phyloP scores from a whole-genome alignment of 1,140 invertebrate species.

The Cydia strobilella region DNA sequence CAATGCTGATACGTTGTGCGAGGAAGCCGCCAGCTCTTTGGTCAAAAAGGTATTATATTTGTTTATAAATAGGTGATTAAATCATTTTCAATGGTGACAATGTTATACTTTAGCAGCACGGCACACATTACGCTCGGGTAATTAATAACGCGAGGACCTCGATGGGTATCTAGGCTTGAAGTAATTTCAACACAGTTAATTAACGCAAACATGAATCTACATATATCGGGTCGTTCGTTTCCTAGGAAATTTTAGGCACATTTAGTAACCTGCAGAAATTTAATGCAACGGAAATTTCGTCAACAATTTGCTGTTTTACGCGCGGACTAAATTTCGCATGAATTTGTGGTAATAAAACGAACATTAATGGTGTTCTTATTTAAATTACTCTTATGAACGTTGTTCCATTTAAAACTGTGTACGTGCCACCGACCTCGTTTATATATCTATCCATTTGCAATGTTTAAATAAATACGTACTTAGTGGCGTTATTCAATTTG shows the following conservation, averaged over 20 bases:
- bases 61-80: neutral
- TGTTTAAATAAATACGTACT: neutral
- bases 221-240: neutral
- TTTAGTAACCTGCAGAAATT: conserved; percentile 7
- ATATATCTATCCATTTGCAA: neutral
- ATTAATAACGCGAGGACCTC: conserved; percentile 15
- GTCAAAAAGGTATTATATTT: neutral
- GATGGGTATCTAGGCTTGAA: conserved; percentile 2
- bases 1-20: too few species aligned
- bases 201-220: conserved; percentile 10
- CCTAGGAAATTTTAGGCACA: neutral
- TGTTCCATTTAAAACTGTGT: neutral
- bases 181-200: neutral
- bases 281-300: neutral
- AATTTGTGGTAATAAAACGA: neutral
- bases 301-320: conserved; percentile 3
- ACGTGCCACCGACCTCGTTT: neutral
- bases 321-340: neutral
- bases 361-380: neutral
- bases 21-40: too few species aligned
- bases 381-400: neutral
- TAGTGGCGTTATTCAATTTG: neutral
- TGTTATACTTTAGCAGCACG: neutral
- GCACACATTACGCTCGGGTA: neutral
- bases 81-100: neutral